Conservation (phyloP, 92 coral and sea anemone species). For the Meandrina meandrites region DNA sequence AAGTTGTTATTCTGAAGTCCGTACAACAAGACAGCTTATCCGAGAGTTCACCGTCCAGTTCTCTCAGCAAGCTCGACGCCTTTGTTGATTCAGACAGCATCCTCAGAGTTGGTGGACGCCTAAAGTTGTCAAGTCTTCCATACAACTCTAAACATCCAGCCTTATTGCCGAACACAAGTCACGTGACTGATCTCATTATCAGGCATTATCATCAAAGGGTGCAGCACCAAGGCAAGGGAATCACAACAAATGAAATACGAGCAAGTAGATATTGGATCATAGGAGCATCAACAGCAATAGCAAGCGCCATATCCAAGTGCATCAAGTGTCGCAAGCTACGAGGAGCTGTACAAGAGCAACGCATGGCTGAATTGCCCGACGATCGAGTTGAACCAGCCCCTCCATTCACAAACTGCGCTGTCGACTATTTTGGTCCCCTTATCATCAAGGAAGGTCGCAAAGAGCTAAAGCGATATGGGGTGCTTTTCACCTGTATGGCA, state of each 20-base stretch:
- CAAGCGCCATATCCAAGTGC: neutral
- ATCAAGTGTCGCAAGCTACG: constrained; percentile 23
- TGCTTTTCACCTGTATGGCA: constrained; percentile 13
- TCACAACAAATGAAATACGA: constrained; percentile 8
- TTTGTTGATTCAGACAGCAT: constrained; percentile 27
- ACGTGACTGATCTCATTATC: constrained; percentile 31
- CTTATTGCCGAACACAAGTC: constrained; percentile 22
- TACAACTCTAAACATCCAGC: constrained; percentile 24
- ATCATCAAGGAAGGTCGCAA: neutral
- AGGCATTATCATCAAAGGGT: constrained; percentile 15
- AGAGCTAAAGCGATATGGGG: neutral
- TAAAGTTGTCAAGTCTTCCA: neutral
- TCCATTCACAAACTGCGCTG: neutral
- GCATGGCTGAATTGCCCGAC: constrained; percentile 15
- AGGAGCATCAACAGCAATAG: neutral
- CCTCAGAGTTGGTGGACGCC: constrained; percentile 37
- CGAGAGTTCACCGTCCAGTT: constrained; percentile 9
- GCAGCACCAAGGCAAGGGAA: constrained; percentile 8
- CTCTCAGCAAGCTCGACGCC: constrained; percentile 22
- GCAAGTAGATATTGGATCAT: constrained; percentile 28
- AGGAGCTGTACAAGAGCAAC: constrained; percentile 20
- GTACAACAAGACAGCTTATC: neutral
- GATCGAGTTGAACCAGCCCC: constrained; percentile 6
- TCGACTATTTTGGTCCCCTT: neutral
- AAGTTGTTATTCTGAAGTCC: constrained; percentile 25